Evolutionary conservation across 2,113 vertebrate genomes (phyloP).

Genomic region (Otis tarda): DNA sequence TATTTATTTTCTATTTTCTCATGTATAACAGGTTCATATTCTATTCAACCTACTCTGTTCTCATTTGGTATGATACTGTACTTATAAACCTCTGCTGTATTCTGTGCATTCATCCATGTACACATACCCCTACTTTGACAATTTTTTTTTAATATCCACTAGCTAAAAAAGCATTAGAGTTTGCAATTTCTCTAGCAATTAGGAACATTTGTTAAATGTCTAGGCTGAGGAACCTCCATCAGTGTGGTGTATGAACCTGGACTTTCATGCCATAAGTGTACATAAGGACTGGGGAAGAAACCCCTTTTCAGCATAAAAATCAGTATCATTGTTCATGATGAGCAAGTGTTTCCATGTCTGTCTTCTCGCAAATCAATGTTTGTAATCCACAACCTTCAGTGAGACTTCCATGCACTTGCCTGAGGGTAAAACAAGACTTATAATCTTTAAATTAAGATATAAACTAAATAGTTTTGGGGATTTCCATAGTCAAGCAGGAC

Average conservation of each 20-base stretch:
- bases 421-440: neutral
- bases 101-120: neutral
- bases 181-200: neutral
- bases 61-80: neutral
- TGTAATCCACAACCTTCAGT: neutral
- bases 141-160: neutral
- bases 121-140: rapidly evolving
- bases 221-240: neutral
- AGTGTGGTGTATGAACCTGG: neutral
- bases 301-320: neutral
- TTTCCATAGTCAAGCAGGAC: neutral
- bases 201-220: neutral
- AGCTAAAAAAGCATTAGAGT: neutral
- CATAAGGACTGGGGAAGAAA: neutral
- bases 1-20: neutral
- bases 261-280: neutral
- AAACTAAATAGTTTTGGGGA: neutral
- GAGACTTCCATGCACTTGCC: neutral
- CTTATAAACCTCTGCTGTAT: neutral
- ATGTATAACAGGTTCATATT: neutral
- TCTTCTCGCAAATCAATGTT: neutral
- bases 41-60: no score
- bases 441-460: neutral
- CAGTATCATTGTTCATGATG: neutral
- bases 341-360: neutral